A percentile compares a stretch with the other conserved stretches of the same genome.
Conservation (phyloP, 2,113 vertebrate genomes). For the Pontoporia blainvillei region DNA sequence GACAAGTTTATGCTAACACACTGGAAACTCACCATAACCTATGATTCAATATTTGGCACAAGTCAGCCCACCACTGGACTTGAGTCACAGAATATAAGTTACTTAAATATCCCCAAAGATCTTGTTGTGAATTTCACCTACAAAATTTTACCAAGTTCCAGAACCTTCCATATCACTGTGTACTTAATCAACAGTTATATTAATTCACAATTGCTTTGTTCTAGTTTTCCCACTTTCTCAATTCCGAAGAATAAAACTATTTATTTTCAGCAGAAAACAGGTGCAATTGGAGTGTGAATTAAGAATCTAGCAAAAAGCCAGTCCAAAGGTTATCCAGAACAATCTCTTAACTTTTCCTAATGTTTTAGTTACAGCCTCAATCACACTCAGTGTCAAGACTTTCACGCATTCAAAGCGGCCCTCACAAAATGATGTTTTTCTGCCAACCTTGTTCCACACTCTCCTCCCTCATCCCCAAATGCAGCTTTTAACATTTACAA, state of each 20-base stretch:
- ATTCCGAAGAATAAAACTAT: conserved; percentile 35
- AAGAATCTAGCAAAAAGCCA: background rate
- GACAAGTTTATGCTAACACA: background rate
- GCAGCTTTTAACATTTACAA: background rate
- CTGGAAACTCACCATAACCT: background rate
- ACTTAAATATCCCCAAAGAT: background rate
- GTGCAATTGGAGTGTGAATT: background rate
- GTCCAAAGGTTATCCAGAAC: background rate
- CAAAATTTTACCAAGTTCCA: background rate
- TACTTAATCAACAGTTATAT: background rate
- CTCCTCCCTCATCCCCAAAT: background rate
- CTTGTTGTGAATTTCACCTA: background rate
- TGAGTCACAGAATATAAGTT: background rate
- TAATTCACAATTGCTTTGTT: background rate
- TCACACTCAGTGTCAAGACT: background rate
- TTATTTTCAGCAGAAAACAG: background rate
- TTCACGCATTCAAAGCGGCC: background rate
- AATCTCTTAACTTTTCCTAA: background rate
- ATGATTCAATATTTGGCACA: background rate
- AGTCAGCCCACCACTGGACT: background rate
- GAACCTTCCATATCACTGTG: background rate
- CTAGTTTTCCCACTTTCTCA: background rate
- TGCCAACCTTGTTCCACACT: background rate
- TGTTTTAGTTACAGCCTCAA: background rate
- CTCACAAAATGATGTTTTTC: background rate